A percentile compares a stretch with the other conserved stretches of the same genome.
Conservation (phyloP, 1,140 invertebrate species). For the Drosophila setifemur region DNA sequence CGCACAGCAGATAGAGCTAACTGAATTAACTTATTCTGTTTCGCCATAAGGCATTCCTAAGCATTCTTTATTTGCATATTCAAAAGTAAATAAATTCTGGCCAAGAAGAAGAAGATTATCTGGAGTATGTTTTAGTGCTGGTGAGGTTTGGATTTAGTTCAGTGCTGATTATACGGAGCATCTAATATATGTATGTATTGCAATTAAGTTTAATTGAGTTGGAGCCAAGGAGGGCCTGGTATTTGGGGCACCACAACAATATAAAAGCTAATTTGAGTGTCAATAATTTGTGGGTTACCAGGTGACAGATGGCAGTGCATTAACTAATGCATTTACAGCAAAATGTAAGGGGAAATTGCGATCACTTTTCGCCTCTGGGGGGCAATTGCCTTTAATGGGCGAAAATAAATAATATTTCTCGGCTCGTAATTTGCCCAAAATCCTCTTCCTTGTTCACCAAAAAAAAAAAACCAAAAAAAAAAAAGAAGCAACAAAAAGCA, state of each 20-base stretch:
- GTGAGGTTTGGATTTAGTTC: constrained; percentile 14
- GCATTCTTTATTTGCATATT: constrained; percentile 76
- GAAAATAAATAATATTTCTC: constrained; percentile 77
- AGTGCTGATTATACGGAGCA: constrained; percentile 16
- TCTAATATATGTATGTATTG: constrained; percentile 1
- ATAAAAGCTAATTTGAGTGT: constrained; percentile 45
- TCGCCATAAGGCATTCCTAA: constrained; percentile 71
- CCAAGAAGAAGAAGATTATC: constrained; percentile 17
- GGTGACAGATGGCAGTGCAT: constrained; percentile 49
- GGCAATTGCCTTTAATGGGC: constrained; percentile 62
- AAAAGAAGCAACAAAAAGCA: neutral
- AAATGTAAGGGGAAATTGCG: constrained; percentile 1
- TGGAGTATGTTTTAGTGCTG: constrained; percentile 20
- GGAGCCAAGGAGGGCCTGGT: constrained; percentile 11
- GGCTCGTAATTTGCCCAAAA: constrained; percentile 61
- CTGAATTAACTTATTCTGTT: constrained; percentile 51
- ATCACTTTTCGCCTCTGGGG: constrained; percentile 34
- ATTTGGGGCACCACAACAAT: constrained; percentile 37
- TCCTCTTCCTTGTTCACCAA: constrained; percentile 59
- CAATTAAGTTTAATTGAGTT: constrained; percentile 39
- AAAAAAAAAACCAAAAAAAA: constrained; percentile 12
- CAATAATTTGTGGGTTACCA: constrained; percentile 67
- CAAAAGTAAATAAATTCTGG: constrained; percentile 60
- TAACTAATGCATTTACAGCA: constrained; percentile 18
- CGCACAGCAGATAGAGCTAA: constrained; percentile 52